phyloP scores from a whole-genome alignment of 1,140 invertebrate species.

The Caenorhabditis tropicalis region DNA sequence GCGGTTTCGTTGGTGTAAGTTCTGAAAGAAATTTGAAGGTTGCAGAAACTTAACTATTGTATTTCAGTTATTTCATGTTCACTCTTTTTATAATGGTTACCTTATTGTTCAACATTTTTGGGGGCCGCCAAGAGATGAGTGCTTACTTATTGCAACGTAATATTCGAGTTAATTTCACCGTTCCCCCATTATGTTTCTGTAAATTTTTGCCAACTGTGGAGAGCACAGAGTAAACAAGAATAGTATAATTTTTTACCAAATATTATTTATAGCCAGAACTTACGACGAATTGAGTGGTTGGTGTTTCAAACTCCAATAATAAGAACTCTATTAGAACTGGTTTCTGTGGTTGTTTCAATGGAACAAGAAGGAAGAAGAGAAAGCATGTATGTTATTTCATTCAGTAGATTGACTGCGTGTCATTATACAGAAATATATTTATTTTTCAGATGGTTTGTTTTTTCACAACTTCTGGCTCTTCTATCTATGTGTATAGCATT shows the following conservation, averaged over 20 bases:
- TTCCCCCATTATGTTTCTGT: conserved; percentile 56
- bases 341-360: conserved; percentile 67
- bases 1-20: conserved; percentile 68
- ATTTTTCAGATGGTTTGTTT: conserved; percentile 62
- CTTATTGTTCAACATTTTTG: conserved; percentile 66
- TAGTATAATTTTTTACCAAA: no score
- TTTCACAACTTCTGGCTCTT: conserved; percentile 67
- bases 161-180: conserved; percentile 46
- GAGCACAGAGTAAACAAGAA: conserved; percentile 61
- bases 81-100: conserved; percentile 64
- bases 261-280: conserved; percentile 63
- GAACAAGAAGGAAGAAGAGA: conserved; percentile 60
- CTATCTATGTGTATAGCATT: conserved; percentile 68
- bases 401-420: no score
- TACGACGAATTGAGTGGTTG: conserved; percentile 67
- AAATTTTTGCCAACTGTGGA: conserved; percentile 59
- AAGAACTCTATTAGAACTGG: conserved; percentile 62
- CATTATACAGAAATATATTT: not conserved
- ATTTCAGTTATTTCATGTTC: conserved; percentile 61
- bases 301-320: conserved; percentile 68
- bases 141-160: conserved; percentile 57
- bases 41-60: not conserved
- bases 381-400: conserved; percentile 46
- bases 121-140: conserved; percentile 59
- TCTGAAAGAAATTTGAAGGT: no score